Evolutionary conservation across 1,140 invertebrate species (phyloP), one percentile per base, ranked within the genome.

Genomic region (Nebria ingens): DNA sequence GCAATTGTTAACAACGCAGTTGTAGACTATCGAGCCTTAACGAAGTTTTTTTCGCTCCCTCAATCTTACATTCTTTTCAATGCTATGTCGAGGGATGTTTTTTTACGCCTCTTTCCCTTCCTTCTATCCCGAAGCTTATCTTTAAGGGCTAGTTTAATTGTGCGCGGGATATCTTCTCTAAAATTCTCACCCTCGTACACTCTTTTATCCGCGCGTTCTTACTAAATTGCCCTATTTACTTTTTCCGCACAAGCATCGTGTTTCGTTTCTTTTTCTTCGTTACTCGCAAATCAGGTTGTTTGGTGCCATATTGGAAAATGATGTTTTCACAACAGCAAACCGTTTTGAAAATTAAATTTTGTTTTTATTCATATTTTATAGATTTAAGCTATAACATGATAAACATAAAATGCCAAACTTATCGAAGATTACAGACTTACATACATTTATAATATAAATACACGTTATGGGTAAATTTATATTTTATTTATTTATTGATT

Each of bases 101-200:
- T 34, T 66, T 67, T 68, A 66, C 65, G 60, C 67, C 58, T 9
- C n/a, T n/a, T n/a, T n/a, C n/a, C n/a, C n/a, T n/a, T n/a, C n/a
- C n/a, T n/a, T n/a, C n/a, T n/a, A n/a, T n/a, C n/a, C 60, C 59
- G 42, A 45, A 61, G 64, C 67, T 68, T 68, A 67, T 68, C 65
- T 69, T 68, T 65, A 69, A 69, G 62, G 65, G 67, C 67, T 66
- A 68, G 64, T 68, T 67, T 68, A 68, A 68, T 68, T 68, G 65
- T 59, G 65, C 64, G 63, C 45, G 64, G 60, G 40, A 45, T 45
- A 65, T 65, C 63, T 55, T 58, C 58, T 57, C 40, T 45, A 12
- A 56, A 58, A 59, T 61, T 61, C 58, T 58, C 62, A 57, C 58
- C 56, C 59, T 38, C 54, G 40, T 49, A 19, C 50, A 22, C 57